Percentiles rank a stretch among this genome's conserved stretches.
Conservation (phyloP, 2,888 invertebrate species). For the Pogonocherus hispidulus region DNA sequence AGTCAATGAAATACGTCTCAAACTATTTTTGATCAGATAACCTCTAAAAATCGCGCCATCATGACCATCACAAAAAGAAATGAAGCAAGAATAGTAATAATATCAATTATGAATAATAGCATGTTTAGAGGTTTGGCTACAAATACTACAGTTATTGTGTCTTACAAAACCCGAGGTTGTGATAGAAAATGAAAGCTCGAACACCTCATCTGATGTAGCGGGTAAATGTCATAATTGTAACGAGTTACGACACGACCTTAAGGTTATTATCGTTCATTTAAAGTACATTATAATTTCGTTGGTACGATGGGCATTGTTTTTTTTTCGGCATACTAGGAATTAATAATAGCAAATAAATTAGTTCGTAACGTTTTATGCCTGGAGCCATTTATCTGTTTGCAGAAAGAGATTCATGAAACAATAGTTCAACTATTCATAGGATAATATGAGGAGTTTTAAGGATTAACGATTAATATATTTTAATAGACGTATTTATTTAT, state of each 20-base stretch:
- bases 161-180: constrained; percentile 17
- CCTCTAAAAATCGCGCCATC: constrained; percentile 23
- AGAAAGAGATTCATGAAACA: too few species aligned
- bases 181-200: constrained; percentile 31
- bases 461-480: too few species aligned
- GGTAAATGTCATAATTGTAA: constrained; percentile 30
- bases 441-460: too few species aligned
- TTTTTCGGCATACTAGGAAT: not conserved
- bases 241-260: constrained; percentile 10
- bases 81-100: not conserved
- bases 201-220: constrained; percentile 25
- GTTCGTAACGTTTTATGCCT: not conserved
- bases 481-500: too few species aligned
- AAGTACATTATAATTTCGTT: not conserved
- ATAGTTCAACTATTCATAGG: too few species aligned
- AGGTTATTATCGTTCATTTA: constrained; percentile 26
- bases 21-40: too few species aligned
- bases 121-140: constrained; percentile 17
- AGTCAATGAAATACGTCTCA: too few species aligned
- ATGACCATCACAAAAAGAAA: not conserved
- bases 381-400: not conserved
- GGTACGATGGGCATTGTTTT: not conserved
- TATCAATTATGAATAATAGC: constrained; percentile 10
- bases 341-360: too few species aligned
- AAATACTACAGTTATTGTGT: constrained; percentile 26